phyloP scores from a whole-genome alignment of 2,113 vertebrate genomes.

The Callospermophilus lateralis region DNA sequence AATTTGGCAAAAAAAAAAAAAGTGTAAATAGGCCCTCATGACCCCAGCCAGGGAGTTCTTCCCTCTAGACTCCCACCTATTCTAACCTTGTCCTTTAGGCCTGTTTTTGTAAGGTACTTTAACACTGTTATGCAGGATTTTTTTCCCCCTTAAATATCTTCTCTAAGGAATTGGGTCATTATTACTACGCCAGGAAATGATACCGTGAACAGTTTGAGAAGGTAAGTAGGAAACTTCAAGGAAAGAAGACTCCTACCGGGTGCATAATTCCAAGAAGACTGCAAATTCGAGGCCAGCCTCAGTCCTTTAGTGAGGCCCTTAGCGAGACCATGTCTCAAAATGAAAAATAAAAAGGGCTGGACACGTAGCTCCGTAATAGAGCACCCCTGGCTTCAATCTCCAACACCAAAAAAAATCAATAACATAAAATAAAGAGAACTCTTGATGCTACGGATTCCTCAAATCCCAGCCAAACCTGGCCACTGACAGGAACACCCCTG shows the following conservation, averaged over 20 bases:
- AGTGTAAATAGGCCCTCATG: neutral
- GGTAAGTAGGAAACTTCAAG: neutral
- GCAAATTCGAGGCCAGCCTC: too few relatives aligned
- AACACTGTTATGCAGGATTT: neutral
- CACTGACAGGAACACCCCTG: neutral
- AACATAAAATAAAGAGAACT: neutral
- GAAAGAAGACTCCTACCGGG: neutral
- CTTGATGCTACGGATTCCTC: neutral
- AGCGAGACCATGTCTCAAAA: too few relatives aligned
- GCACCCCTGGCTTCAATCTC: too few relatives aligned
- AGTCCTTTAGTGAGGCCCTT: too few relatives aligned
- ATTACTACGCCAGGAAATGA: neutral
- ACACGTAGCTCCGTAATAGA: too few relatives aligned
- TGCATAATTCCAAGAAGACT: too few relatives aligned
- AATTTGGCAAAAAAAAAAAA: neutral
- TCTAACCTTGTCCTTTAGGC: neutral
- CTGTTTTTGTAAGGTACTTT: neutral
- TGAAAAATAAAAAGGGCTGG: too few relatives aligned
- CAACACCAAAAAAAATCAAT: too few relatives aligned
- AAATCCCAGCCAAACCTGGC: neutral
- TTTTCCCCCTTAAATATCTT: neutral
- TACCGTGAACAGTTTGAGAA: neutral
- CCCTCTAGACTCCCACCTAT: neutral
- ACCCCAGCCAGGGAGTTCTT: neutral
- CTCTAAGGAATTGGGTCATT: conserved; percentile 17